Percentiles rank a stretch among this genome's conserved stretches.
Conservation (phyloP, 2,888 invertebrate genomes). For the Arrhopalites spinosus region DNA sequence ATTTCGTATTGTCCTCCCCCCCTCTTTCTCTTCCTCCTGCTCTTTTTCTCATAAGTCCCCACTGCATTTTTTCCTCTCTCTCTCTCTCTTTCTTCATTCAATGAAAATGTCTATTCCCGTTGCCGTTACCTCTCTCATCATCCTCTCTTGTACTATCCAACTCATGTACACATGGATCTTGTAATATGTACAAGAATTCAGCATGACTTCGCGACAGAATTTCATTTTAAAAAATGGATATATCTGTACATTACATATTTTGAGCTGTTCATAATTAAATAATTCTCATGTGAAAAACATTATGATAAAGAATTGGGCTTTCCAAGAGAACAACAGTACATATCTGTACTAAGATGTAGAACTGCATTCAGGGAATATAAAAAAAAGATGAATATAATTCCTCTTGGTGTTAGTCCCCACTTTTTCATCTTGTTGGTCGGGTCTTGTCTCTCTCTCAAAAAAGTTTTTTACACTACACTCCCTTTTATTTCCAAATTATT, state of each 20-base stretch:
- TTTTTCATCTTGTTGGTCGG: background rate
- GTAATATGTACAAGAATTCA: slow-evolving; percentile 35
- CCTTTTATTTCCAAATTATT: slow-evolving; percentile 43
- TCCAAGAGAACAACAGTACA: too few species aligned
- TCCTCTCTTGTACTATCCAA: background rate
- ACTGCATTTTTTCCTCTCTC: slow-evolving; percentile 26
- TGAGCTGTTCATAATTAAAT: background rate
- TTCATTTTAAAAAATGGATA: too few species aligned
- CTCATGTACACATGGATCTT: background rate
- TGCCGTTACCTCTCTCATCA: background rate
- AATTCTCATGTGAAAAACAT: background rate
- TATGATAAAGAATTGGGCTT: too few species aligned
- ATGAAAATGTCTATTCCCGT: background rate
- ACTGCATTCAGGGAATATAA: background rate
- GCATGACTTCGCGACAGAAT: slow-evolving; percentile 42
- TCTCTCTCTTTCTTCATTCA: slow-evolving; percentile 27
- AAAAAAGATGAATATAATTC: slow-evolving; percentile 10
- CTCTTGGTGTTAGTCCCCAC: background rate
- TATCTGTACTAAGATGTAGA: background rate
- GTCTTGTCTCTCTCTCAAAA: background rate
- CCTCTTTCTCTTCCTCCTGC: background rate
- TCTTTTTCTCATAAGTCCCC: slow-evolving; percentile 39
- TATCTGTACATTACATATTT: too few species aligned
- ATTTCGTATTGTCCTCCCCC: slow-evolving; percentile 42
- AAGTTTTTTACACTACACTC: background rate